phyloP scores from a whole-genome alignment of 1,140 invertebrate genomes.

The Geopemphigus sp. region DNA sequence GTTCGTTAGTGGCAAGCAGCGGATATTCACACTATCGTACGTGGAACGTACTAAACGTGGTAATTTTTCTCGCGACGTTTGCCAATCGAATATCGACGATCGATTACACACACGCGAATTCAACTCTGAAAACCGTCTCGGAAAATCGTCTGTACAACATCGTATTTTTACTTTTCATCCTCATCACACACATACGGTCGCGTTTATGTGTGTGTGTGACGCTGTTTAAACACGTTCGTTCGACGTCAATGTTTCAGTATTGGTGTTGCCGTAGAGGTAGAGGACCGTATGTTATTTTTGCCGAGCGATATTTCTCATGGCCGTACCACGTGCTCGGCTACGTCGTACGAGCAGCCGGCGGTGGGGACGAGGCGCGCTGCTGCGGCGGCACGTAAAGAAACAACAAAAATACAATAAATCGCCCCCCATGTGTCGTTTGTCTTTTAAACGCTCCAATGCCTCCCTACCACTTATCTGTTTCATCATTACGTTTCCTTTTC shows the following conservation, averaged over 20 bases:
- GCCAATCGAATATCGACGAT: no score
- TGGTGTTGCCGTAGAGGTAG: not conserved
- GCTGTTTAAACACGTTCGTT: not conserved
- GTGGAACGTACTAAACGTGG: no score
- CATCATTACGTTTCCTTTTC: constrained; percentile 33
- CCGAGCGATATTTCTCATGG: constrained; percentile 11
- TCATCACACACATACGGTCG: not conserved
- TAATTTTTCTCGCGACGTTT: no score
- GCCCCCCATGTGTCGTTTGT: constrained; percentile 44
- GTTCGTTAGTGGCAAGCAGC: no score
- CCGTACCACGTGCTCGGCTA: not conserved
- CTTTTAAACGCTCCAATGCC: constrained; percentile 44
- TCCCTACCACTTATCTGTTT: constrained; percentile 39
- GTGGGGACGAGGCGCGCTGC: not conserved
- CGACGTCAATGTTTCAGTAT: not conserved
- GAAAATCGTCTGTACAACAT: no score
- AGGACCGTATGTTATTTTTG: not conserved
- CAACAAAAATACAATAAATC: constrained; percentile 36
- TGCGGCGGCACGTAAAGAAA: not conserved
- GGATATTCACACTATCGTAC: no score
- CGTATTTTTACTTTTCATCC: not conserved
- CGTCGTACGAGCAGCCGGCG: not conserved
- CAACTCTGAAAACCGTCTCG: no score
- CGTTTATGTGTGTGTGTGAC: not conserved
- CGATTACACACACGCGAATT: no score